Conservation (phyloP, 1,140 invertebrate genomes). For the Pseudomyrmex cubaensis region DNA sequence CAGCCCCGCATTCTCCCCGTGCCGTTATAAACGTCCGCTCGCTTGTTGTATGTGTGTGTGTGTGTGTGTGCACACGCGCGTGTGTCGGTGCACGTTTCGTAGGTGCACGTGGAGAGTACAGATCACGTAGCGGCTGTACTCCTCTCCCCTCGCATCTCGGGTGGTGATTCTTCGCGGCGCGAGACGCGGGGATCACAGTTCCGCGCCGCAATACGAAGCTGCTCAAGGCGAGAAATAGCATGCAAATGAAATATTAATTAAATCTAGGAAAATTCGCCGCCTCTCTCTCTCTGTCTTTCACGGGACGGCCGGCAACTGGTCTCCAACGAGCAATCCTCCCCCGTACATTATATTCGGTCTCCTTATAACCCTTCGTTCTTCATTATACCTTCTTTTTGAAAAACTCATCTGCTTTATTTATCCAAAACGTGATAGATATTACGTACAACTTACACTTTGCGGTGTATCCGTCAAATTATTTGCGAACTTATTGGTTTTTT, state of each 20-base stretch:
- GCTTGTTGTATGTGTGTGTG: neutral
- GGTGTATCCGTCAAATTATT: neutral
- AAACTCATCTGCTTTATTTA: neutral
- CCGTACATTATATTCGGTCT: slow-evolving; percentile 25
- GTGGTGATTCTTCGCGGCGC: slow-evolving; percentile 44
- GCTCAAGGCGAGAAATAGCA: slow-evolving; percentile 74
- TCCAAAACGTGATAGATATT: neutral
- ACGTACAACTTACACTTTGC: no score
- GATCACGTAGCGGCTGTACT: slow-evolving; percentile 43
- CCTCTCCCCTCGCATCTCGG: slow-evolving; percentile 20
- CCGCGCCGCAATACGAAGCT: slow-evolving; percentile 41
- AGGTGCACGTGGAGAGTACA: slow-evolving; percentile 11
- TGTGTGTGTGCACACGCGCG: neutral
- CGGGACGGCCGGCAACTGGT: slow-evolving; percentile 5
- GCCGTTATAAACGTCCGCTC: slow-evolving; percentile 41
- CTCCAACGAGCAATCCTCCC: slow-evolving; percentile 40
- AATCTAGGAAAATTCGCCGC: slow-evolving; percentile 77
- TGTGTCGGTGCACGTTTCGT: neutral
- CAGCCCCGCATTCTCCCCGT: slow-evolving; percentile 62
- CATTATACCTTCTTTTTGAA: neutral
- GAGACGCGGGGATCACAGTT: slow-evolving; percentile 12
- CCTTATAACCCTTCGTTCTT: neutral
- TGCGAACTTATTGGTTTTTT: neutral
- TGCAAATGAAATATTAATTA: slow-evolving; percentile 82
- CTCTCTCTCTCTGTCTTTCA: slow-evolving; percentile 11